These are phyloP conservation scores for Liparis tanakae DNA, from an alignment of 2,797 vertebrate species.

Conservation along the genomic window DNA sequence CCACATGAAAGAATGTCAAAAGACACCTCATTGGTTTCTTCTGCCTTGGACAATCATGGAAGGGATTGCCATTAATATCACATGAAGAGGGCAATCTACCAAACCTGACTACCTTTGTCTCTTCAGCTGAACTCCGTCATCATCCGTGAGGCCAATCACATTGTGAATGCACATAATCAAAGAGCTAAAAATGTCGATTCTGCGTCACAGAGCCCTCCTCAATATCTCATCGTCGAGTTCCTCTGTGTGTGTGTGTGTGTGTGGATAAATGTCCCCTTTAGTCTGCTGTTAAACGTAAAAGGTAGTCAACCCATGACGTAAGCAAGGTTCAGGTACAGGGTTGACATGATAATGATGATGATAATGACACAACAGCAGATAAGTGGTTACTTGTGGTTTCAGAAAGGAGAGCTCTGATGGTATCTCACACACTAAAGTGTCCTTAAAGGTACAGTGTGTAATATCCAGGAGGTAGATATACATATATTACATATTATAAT, in stretches of 20 bases:
- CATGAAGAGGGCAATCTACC: conserved; percentile 47
- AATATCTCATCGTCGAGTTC: conserved; percentile 21
- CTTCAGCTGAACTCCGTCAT: not conserved
- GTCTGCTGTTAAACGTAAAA: not conserved
- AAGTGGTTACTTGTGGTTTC: not conserved
- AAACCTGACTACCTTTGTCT: conserved; percentile 17
- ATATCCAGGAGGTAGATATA: not conserved
- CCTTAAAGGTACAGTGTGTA: not conserved
- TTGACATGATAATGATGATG: not conserved
- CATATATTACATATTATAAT: no score
- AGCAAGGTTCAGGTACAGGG: not conserved
- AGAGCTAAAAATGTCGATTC: conserved; percentile 8
- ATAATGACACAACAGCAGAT: not conserved
- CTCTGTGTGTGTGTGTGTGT: conserved; percentile 3
- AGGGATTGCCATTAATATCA: conserved; percentile 39
- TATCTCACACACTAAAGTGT: conserved; percentile 1
- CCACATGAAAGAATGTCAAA: conserved; percentile 36
- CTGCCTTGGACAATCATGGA: conserved; percentile 27
- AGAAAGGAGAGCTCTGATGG: not conserved
- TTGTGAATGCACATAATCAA: conserved; percentile 45
- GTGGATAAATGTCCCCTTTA: not conserved
- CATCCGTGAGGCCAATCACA: conserved; percentile 33
- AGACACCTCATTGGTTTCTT: conserved; percentile 33
- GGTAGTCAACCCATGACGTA: not conserved
- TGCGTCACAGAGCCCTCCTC: not conserved